Conservation (phyloP, 2,113 vertebrate genomes). For the Polypterus senegalus region DNA sequence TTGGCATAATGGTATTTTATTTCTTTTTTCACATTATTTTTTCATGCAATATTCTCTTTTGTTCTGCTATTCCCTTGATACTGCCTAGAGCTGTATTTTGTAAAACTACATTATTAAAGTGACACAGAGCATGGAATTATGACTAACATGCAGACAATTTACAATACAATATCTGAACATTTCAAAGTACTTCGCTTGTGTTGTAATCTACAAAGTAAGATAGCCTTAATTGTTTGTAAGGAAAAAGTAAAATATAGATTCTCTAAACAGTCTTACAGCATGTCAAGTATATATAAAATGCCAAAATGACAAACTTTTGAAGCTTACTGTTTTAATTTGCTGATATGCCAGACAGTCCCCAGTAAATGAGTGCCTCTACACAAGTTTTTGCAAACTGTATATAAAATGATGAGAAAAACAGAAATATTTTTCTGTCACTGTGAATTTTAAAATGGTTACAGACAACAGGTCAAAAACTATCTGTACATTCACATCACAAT, state of each 20-base stretch:
- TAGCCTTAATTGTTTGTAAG: no score
- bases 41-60: neutral
- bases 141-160: no score
- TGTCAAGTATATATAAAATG: neutral
- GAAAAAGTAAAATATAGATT: no score
- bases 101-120: no score
- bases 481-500: no score
- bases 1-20: no score
- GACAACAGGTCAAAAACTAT: slow-evolving; percentile 11
- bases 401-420: slow-evolving; percentile 20
- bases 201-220: no score
- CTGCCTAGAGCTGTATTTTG: neutral
- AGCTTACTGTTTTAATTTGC: slow-evolving; percentile 21
- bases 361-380: slow-evolving; percentile 13
- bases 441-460: slow-evolving; percentile 11
- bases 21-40: neutral
- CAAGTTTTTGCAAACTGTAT: neutral
- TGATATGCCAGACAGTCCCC: slow-evolving; percentile 10
- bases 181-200: no score
- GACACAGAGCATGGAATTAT: no score
- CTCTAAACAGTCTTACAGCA: no score
- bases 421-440: slow-evolving; percentile 19
- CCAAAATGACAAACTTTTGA: slow-evolving; percentile 17
- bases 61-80: neutral
- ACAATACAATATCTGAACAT: no score